phyloP scores from a whole-genome alignment of 2,113 vertebrate species.

The Ophthalmolycus amberensis region DNA sequence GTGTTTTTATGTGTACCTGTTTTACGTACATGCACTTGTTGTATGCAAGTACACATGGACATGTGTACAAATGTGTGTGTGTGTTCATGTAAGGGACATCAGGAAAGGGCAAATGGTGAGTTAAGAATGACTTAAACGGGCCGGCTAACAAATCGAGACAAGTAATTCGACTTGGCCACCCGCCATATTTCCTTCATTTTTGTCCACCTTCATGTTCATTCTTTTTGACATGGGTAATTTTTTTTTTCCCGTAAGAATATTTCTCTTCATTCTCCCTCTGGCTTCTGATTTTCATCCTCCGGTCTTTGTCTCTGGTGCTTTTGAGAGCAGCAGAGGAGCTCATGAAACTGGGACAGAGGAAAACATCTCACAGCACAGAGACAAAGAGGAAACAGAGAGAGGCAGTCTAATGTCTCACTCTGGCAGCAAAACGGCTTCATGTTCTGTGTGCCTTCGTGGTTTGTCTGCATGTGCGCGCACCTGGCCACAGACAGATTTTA shows the following conservation, averaged over 20 bases:
- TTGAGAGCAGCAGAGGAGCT: conserved; percentile 62
- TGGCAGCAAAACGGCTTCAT: conserved; percentile 43
- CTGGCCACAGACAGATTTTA: conserved; percentile 38
- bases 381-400: conserved; percentile 72
- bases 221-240: conserved; percentile 13
- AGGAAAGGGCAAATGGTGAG: conserved; percentile 69
- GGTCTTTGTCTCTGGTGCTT: conserved; percentile 64
- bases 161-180: conserved; percentile 29
- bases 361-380: conserved; percentile 70
- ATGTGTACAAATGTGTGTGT: conserved; percentile 35
- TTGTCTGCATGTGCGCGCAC: conserved; percentile 44
- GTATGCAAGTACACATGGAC: conserved; percentile 55
- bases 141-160: conserved; percentile 51
- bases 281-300: conserved; percentile 52
- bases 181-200: conserved; percentile 60
- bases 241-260: conserved; percentile 6
- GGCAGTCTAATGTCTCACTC: conserved; percentile 57
- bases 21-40: conserved; percentile 62
- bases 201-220: conserved; percentile 53
- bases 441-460: conserved; percentile 49
- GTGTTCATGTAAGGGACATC: conserved; percentile 48
- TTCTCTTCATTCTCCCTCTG: conserved; percentile 35
- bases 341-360: conserved; percentile 78
- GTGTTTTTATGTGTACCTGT: conserved; percentile 23
- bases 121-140: conserved; percentile 56